These are phyloP conservation scores for Eupithecia dodoneata DNA, from an alignment of 2,888 invertebrate genomes.

Conservation along the genomic window DNA sequence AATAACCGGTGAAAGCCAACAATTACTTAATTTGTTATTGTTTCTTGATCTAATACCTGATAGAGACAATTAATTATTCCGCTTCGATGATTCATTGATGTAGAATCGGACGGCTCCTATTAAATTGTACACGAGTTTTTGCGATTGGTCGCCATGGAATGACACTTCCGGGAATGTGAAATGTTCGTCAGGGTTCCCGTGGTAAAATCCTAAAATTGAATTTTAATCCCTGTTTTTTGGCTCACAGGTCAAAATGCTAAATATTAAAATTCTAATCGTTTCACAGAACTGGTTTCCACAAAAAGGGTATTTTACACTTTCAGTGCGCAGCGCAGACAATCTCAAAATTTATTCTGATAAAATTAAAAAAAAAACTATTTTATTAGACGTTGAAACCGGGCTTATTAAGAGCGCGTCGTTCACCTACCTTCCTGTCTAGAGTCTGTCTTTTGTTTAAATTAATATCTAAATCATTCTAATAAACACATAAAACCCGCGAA, in stretches of 20 bases:
- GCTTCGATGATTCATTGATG: conserved; percentile 13
- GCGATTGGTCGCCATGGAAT: background rate
- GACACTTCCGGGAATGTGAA: background rate
- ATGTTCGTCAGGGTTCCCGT: background rate
- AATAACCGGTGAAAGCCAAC: conserved; percentile 29
- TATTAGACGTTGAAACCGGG: background rate
- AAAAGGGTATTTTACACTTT: background rate
- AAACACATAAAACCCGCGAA: conserved; percentile 46
- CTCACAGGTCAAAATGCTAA: too few relatives aligned
- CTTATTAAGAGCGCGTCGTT: background rate
- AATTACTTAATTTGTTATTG: conserved; percentile 36
- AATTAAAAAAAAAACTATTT: too few relatives aligned
- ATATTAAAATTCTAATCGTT: background rate
- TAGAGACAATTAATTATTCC: conserved; percentile 15
- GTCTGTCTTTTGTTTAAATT: conserved; percentile 3
- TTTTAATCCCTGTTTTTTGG: too few relatives aligned
- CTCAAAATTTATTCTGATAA: too few relatives aligned
- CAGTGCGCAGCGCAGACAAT: too few relatives aligned
- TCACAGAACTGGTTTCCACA: background rate
- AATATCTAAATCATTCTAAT: conserved; percentile 7
- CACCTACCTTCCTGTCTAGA: background rate
- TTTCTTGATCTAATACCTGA: conserved; percentile 12
- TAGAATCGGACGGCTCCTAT: background rate
- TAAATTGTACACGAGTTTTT: background rate
- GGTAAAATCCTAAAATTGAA: too few relatives aligned